phyloP scores from a whole-genome alignment of 1,140 invertebrate genomes.

The Cotesia glomerata region DNA sequence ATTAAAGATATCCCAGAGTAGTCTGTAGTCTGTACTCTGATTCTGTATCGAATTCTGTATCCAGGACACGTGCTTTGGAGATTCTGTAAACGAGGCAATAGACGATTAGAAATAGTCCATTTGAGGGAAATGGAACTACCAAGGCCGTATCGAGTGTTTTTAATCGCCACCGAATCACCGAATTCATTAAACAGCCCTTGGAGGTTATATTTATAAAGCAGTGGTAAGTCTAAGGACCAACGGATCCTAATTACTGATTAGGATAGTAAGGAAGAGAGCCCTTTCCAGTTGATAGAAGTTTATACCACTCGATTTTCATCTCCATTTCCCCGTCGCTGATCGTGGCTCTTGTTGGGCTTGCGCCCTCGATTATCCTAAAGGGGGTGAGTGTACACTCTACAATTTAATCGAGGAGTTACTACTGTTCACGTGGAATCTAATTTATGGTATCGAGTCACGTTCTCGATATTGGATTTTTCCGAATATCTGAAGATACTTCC shows the following conservation, averaged over 20 bases:
- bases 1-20: too few species aligned
- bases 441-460: slow-evolving; percentile 22
- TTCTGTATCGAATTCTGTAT: not conserved
- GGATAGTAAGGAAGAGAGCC: slow-evolving; percentile 29
- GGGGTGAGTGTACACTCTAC: slow-evolving; percentile 14
- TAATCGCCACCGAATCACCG: slow-evolving; percentile 6
- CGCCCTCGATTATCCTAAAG: slow-evolving; percentile 10
- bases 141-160: slow-evolving; percentile 1
- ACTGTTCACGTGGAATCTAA: slow-evolving; percentile 32
- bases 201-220: not conserved
- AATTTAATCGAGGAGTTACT: slow-evolving; percentile 31
- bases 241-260: slow-evolving; percentile 53
- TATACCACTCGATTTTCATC: not conserved
- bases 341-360: not conserved
- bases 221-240: slow-evolving; percentile 27
- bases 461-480: slow-evolving; percentile 4
- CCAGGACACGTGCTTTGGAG: slow-evolving; percentile 9
- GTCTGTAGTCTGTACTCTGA: too few species aligned
- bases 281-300: slow-evolving; percentile 16
- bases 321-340: not conserved
- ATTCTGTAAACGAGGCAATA: not conserved
- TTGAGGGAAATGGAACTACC: not conserved
- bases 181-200: slow-evolving; percentile 7
- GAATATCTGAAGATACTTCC: too few species aligned
- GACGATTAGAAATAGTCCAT: not conserved